phyloP scores from a whole-genome alignment of 2,888 invertebrate species.

The Anaspis maculata region DNA sequence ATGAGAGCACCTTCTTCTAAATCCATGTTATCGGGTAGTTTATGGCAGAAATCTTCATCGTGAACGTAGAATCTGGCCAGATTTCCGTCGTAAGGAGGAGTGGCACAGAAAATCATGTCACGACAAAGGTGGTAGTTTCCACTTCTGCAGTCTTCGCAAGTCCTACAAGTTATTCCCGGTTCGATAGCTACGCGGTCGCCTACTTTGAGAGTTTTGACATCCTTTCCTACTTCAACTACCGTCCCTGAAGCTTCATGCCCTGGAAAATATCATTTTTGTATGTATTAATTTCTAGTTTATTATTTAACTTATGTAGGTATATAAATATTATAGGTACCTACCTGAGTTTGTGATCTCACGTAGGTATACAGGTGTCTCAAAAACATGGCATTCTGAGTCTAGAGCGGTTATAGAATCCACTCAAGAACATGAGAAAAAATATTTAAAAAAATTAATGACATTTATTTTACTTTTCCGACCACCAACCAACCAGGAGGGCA shows the following conservation, averaged over 20 bases:
- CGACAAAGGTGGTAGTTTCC: constrained; percentile 89
- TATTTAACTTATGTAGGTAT: no score
- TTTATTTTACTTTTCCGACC: no score
- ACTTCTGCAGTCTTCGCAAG: constrained; percentile 75
- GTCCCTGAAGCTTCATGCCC: constrained; percentile 89
- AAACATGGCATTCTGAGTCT: no score
- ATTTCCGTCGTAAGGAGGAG: constrained; percentile 88
- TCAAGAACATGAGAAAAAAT: no score
- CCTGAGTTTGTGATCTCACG: no score
- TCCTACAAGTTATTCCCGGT: constrained; percentile 84
- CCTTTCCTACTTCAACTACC: constrained; percentile 64
- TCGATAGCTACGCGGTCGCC: constrained; percentile 93
- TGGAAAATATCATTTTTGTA: no score
- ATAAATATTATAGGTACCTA: no score
- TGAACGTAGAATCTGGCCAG: constrained; percentile 81
- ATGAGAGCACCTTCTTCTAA: constrained; percentile 91
- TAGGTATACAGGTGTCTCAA: no score
- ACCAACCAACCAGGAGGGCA: no score
- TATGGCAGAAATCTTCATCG: constrained; percentile 81
- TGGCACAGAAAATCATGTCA: constrained; percentile 87
- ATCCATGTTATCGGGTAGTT: constrained; percentile 80
- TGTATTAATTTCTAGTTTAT: no score
- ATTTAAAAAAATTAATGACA: no score
- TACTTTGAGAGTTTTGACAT: constrained; percentile 58
- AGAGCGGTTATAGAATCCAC: no score